These are phyloP conservation scores for Pyrgus malvae DNA, from an alignment of 2,888 invertebrate species.

Conservation along the genomic window DNA sequence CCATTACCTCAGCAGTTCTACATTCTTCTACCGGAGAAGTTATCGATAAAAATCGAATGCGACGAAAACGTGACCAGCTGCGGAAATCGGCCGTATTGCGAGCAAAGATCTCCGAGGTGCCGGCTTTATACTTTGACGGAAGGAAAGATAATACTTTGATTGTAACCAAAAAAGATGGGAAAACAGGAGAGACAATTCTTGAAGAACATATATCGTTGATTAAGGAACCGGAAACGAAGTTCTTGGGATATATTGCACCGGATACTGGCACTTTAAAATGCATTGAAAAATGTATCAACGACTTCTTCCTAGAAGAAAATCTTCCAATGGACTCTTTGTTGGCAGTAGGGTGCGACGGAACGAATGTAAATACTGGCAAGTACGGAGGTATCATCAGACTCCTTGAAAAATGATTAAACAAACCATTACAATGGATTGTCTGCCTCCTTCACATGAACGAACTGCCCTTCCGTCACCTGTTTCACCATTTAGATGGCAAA, in stretches of 20 bases:
- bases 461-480: not conserved
- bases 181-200: not conserved
- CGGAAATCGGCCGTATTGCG: slow-evolving; percentile 2
- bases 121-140: slow-evolving; percentile 33
- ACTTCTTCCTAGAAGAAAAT: not conserved
- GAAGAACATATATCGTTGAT: not conserved
- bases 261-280: not conserved
- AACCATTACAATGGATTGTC: not conserved
- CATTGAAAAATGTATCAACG: not conserved
- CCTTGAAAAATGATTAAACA: not conserved
- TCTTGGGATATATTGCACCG: not conserved
- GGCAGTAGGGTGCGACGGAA: not conserved
- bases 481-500: not conserved
- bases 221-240: not conserved
- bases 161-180: slow-evolving; percentile 22
- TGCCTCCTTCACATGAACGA: not conserved
- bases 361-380: not conserved
- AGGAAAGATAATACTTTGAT: slow-evolving; percentile 27
- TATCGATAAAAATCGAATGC: slow-evolving; percentile 18
- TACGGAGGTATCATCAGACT: not conserved
- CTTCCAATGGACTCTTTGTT: not conserved
- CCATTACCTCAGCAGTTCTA: slow-evolving; percentile 30
- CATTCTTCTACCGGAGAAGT: slow-evolving; percentile 2
- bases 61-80: slow-evolving; percentile 17
- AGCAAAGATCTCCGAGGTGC: not conserved